These are phyloP conservation scores for Poecile atricapillus DNA, from an alignment of 2,113 vertebrate genomes.

Conservation along the genomic window DNA sequence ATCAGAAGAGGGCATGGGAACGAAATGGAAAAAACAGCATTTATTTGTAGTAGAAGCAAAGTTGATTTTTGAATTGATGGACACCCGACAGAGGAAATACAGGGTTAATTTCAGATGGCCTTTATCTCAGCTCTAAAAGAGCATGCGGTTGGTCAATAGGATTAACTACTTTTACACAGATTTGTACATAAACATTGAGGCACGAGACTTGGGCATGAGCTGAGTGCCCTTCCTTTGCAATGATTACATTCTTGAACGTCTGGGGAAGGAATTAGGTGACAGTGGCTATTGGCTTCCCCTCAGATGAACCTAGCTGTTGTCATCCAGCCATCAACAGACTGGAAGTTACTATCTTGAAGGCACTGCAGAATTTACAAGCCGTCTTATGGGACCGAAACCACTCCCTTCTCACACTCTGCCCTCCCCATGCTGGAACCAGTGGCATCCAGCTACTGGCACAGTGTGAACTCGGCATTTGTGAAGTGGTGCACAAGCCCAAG, in stretches of 20 bases:
- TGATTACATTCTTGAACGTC: neutral
- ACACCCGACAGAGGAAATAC: neutral
- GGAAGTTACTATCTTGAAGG: neutral
- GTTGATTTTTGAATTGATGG: neutral
- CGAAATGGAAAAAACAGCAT: neutral
- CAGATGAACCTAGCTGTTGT: constrained; percentile 24
- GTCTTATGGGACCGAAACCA: neutral
- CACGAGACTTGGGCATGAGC: neutral
- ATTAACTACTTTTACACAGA: constrained; percentile 30
- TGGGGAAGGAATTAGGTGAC: constrained; percentile 1
- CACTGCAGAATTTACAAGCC: neutral
- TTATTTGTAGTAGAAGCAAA: neutral
- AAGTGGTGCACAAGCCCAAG: neutral
- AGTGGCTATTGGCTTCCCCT: neutral
- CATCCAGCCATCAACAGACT: neutral
- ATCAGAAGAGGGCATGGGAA: neutral
- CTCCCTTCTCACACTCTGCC: neutral
- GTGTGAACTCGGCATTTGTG: neutral
- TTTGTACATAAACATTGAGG: neutral
- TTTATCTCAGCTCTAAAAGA: neutral
- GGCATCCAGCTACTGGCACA: neutral
- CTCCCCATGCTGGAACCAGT: neutral
- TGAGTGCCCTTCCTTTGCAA: neutral
- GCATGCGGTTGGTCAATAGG: neutral
- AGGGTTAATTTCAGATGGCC: neutral